These are phyloP conservation scores for Paguma larvata DNA, from an alignment of 2,797 vertebrate genomes.

Conservation along the genomic window DNA sequence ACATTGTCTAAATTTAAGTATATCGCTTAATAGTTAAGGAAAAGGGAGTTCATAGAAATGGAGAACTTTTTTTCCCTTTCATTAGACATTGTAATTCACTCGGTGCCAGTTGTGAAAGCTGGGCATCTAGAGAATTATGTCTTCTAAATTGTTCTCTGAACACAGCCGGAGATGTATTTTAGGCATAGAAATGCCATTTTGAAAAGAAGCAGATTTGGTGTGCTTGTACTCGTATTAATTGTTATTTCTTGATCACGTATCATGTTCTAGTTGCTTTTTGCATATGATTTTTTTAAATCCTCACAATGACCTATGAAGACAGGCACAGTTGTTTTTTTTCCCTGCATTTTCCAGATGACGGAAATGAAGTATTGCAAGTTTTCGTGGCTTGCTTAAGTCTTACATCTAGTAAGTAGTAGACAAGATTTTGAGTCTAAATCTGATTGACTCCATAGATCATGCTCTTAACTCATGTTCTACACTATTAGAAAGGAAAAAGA, in stretches of 20 bases:
- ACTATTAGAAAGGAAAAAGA: neutral
- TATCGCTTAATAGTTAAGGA: neutral
- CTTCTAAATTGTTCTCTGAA: neutral
- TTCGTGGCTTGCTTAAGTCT: slow-evolving; percentile 5
- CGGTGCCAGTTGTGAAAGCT: neutral
- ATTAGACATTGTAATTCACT: neutral
- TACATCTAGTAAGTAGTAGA: neutral
- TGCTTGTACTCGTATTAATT: neutral
- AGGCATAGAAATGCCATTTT: neutral
- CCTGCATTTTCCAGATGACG: neutral
- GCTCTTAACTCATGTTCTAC: slow-evolving; percentile 6
- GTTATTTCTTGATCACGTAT: neutral
- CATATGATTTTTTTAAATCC: neutral
- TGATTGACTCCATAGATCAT: neutral
- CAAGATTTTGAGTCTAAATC: neutral
- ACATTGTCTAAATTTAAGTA: neutral
- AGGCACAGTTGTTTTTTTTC: neutral
- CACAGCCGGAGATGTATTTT: neutral
- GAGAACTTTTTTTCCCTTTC: neutral
- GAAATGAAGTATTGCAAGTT: neutral
- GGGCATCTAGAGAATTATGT: neutral
- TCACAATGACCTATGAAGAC: neutral
- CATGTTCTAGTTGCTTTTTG: neutral
- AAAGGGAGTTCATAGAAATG: neutral
- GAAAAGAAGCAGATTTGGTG: neutral